These are phyloP conservation scores for Drosophila pseudotalamancana DNA, from an alignment of 2,888 invertebrate genomes.

Conservation along the genomic window DNA sequence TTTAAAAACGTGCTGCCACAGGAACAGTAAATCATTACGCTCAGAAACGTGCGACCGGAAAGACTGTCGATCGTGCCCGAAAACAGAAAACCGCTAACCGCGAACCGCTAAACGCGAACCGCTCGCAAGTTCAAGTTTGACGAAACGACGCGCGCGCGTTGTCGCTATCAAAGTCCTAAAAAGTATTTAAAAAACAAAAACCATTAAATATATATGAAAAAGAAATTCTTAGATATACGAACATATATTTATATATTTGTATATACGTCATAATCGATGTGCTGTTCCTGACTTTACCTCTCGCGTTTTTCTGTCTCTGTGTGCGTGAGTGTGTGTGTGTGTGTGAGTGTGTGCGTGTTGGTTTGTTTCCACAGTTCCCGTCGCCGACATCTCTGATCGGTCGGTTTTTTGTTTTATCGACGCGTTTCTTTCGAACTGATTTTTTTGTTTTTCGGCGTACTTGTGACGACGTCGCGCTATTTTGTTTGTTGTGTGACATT, in stretches of 20 bases:
- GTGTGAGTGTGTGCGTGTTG: no score
- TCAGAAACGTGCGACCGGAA: constrained; percentile 81
- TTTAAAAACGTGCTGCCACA: constrained; percentile 83
- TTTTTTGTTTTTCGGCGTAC: constrained; percentile 27
- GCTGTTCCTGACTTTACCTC: constrained; percentile 20
- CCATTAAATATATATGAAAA: constrained; percentile 29
- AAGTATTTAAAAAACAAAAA: constrained; percentile 29
- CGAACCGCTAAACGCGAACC: no score
- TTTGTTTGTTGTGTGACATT: constrained; percentile 48
- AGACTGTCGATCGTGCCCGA: constrained; percentile 39
- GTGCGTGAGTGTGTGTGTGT: constrained; percentile 20
- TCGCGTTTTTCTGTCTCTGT: constrained; percentile 34
- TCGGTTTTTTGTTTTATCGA: constrained; percentile 62
- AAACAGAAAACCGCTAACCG: constrained; percentile 7
- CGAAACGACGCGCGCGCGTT: constrained; percentile 33
- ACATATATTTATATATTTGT: constrained; percentile 3
- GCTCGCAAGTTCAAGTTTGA: constrained; percentile 69
- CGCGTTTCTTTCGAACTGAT: constrained; percentile 42
- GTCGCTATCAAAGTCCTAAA: constrained; percentile 60
- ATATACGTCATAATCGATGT: constrained; percentile 32
- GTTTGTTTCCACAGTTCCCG: constrained; percentile 23
- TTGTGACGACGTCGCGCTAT: constrained; percentile 38
- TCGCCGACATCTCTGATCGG: constrained; percentile 37
- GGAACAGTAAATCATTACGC: constrained; percentile 84
- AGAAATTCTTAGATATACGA: constrained; percentile 35